Percentiles rank a stretch among this genome's conserved stretches.
phyloP scores from a whole-genome alignment of 2,888 invertebrate species.

The Coremacera marginata region DNA sequence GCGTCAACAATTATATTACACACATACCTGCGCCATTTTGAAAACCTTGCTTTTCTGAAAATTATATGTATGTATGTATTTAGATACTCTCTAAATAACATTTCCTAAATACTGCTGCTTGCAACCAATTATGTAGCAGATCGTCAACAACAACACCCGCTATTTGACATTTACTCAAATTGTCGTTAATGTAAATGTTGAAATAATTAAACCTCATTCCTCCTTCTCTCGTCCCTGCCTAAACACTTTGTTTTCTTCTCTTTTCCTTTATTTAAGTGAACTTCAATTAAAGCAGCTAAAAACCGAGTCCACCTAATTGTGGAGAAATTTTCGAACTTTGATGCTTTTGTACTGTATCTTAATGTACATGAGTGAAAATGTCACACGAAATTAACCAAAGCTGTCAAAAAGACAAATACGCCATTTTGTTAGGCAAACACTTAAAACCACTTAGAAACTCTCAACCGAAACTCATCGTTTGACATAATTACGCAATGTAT shows the following conservation, averaged over 20 bases:
- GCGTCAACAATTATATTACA: no score
- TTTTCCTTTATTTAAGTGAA: background rate
- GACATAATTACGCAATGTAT: constrained; percentile 11
- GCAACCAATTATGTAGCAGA: no score
- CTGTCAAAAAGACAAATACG: constrained; percentile 34
- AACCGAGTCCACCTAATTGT: constrained; percentile 13
- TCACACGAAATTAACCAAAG: constrained; percentile 13
- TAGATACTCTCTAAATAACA: no score
- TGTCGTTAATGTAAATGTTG: constrained; percentile 57
- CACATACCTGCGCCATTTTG: no score
- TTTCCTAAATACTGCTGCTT: no score
- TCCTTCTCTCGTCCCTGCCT: background rate
- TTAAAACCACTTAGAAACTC: constrained; percentile 4
- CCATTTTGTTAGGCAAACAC: constrained; percentile 34
- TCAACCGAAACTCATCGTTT: constrained; percentile 14
- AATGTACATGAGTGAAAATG: background rate
- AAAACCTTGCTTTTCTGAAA: no score
- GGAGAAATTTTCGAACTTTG: constrained; percentile 13
- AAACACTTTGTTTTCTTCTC: background rate
- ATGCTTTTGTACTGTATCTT: background rate
- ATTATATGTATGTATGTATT: no score
- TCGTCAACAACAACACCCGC: no score
- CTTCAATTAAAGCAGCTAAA: constrained; percentile 32
- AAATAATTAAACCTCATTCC: constrained; percentile 57
- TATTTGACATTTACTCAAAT: constrained; percentile 23